These are phyloP conservation scores for Glossosoma conforme DNA, from an alignment of 1,140 invertebrate species.

Conservation along the genomic window DNA sequence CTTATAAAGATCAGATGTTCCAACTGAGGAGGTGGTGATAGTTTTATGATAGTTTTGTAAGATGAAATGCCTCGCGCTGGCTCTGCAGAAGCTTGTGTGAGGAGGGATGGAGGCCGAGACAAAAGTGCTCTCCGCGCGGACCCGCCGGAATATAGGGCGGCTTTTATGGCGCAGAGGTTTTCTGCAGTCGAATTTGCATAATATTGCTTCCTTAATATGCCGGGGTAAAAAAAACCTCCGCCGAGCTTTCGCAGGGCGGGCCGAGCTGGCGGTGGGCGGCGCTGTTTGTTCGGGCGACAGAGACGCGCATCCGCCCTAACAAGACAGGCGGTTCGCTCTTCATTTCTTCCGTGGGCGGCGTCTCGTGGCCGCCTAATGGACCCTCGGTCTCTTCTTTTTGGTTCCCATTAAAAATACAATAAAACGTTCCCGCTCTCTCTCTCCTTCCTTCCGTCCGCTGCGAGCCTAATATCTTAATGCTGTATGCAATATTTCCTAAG, in stretches of 20 bases:
- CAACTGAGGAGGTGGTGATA: too few relatives aligned
- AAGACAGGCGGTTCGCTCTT: constrained; percentile 7
- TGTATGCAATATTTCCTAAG: too few relatives aligned
- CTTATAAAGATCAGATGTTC: too few relatives aligned
- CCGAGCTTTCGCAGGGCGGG: too few relatives aligned
- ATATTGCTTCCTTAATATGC: constrained; percentile 50
- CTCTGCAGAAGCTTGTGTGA: not conserved
- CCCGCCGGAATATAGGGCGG: constrained; percentile 18
- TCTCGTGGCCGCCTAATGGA: constrained; percentile 12
- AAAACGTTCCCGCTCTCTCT: too few relatives aligned
- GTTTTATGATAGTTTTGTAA: too few relatives aligned
- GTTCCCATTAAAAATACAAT: constrained; percentile 23
- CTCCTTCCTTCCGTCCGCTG: too few relatives aligned
- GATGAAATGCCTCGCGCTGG: not conserved
- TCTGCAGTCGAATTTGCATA: constrained; percentile 41
- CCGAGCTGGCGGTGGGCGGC: constrained; percentile 7
- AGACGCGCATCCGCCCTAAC: constrained; percentile 9
- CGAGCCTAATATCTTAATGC: too few relatives aligned
- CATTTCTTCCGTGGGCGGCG: not conserved
- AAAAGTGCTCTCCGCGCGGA: constrained; percentile 11
- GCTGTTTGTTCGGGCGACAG: constrained; percentile 2
- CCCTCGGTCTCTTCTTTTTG: constrained; percentile 12
- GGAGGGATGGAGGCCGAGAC: constrained; percentile 11
- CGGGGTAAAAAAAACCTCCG: constrained; percentile 37
- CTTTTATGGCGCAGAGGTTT: constrained; percentile 26